Evolutionary conservation across 2,113 vertebrate genomes (phyloP), one percentile per base, ranked within the genome.

Genomic region (Brevimyrus niger): DNA sequence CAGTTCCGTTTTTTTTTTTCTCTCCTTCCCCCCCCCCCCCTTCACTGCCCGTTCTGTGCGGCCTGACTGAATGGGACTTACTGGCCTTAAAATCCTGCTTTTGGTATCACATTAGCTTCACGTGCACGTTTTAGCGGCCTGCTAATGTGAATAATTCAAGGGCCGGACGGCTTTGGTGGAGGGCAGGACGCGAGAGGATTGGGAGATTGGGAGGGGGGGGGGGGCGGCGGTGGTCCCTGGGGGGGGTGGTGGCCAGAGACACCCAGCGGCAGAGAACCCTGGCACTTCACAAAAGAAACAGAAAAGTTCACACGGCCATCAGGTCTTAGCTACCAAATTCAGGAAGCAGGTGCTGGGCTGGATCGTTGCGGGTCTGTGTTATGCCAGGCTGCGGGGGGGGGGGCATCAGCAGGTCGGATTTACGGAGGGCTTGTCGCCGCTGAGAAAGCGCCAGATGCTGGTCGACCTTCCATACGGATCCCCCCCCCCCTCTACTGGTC

Each of bases 81-180:
- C 92, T 94, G 94, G 92, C 94, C 93, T 95, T 95, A 95, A 96
- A 96, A 95, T 94, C 94, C 92, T 91, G 93, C 91, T 93, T 96
- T 94, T 94, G 93, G 95, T 95, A 94, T 95, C 94, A 95, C 95
- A 95, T 96, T 92, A 93, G 93, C 89, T 93, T 90, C 89, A 91
- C 90, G 91, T 86, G 90, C 2, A n/a, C 89, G 91, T 91, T 92
- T 90, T 91, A 89, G 89, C 46, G 65, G 55, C 73, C 80, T 17
- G 90, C 88, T 91, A 92, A 92, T 88, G 91, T 92, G 90, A 91
- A 92, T 90, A 89, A 92, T 92, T 48, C 91, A 90, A 88, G 82
- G 90, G 86, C 42, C 90, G 15, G 6, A 88, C 35, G 35, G 87
- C 88, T 91, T 47, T 84, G 89, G 80, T 73, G 76, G 89, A 53